Evolutionary conservation across 2,113 vertebrate species (phyloP), one percentile per base, ranked within the genome.

Genomic region (Setophaga petechia): DNA sequence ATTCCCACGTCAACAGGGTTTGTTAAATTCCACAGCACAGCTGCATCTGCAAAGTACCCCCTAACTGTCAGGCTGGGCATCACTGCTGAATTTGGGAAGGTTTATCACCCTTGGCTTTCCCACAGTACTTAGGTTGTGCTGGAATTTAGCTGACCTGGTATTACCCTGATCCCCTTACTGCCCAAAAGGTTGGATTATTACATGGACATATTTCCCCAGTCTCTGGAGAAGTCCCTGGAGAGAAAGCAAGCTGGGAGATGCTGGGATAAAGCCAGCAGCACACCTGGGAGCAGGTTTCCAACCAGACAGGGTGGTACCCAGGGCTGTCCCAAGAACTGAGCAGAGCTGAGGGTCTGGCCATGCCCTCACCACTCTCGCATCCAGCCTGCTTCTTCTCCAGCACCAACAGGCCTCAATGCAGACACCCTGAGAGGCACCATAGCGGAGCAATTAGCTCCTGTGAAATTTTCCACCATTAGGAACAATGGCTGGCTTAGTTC

Each of bases 361-460:
- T 86, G 72, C 61, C 52, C 18, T 62, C 71, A 33, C 27, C 1
- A 0, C 28, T 59, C n/a, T 49, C 54, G 52, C 31, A 85, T 61
- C 58, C 68, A 49, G 57, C 61, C 22, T 23, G 20, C 23, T 59
- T 78, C 89, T 89, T 58, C 81, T 89, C 77, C 54, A 65, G 76
- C 35, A 11, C 37, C 23, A 17, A 19, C 55, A 92, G 87, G 37
- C 83, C 54, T 22, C 63, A 33, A 22, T 55, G 39, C 61, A 44
- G 84, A 72, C 6, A 17, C 1, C 15, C n/a, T 21, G 30, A 44
- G 54, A 94, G 52, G 47, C 41, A 44, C 33, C 57, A 16, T 9
- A 21, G 46, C 77, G 71, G 44, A 94, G 86, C 89, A 96, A 95
- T 96, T 96, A 97, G 94, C 84, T 91, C 69, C 79, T 9, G 2